Percentiles rank a stretch among this genome's conserved stretches.
phyloP scores from a whole-genome alignment of 2,888 invertebrate genomes.

The Alcis repandata region DNA sequence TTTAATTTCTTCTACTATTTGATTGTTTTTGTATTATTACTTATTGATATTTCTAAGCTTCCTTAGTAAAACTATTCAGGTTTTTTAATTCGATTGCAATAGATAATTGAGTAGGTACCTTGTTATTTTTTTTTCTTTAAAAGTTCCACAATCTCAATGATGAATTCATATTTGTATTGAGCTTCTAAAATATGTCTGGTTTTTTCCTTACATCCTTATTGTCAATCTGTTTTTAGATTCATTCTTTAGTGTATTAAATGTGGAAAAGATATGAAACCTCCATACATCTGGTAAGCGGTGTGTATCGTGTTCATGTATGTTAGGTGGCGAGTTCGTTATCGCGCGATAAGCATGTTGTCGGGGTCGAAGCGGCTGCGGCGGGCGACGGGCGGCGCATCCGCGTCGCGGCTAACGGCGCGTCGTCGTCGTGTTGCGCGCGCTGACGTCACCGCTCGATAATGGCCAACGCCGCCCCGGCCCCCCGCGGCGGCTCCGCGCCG shows the following conservation, averaged over 20 bases:
- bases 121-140: not conserved
- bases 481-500: conserved; percentile 59
- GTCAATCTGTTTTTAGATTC: not conserved
- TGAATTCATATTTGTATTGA: not conserved
- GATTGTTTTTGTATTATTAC: not conserved
- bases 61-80: too few species aligned
- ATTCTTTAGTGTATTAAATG: conserved; percentile 1
- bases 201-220: conserved; percentile 4
- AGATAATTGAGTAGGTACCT: too few species aligned
- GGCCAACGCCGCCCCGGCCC: conserved; percentile 73
- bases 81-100: too few species aligned
- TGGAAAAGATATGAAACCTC: conserved; percentile 21
- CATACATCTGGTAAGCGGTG: conserved; percentile 54
- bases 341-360: conserved; percentile 68
- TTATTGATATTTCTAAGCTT: not conserved
- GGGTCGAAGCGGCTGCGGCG: conserved; percentile 64
- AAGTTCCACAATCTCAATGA: not conserved
- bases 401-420: conserved; percentile 83
- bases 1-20: not conserved
- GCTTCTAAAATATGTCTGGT: not conserved
- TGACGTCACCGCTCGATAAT: conserved; percentile 87
- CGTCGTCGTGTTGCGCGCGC: conserved; percentile 84
- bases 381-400: conserved; percentile 74
- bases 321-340: conserved; percentile 64
- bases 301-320: conserved; percentile 48